Conservation (phyloP, 2,888 invertebrate genomes). For the Campopleginae sp. region DNA sequence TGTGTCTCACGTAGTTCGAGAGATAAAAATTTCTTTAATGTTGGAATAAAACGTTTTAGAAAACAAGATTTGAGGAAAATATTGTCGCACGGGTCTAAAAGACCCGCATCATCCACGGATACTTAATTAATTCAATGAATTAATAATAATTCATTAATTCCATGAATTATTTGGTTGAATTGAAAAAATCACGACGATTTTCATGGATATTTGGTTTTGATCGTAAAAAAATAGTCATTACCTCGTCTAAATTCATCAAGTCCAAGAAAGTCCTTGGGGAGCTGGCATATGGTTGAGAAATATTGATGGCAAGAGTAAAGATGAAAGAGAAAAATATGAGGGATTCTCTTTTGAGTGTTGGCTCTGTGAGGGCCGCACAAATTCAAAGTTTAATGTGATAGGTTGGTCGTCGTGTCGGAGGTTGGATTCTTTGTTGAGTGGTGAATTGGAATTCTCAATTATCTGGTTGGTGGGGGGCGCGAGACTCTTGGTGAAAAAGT, state of each 20-base stretch:
- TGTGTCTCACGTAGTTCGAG: too few relatives aligned
- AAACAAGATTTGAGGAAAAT: too few relatives aligned
- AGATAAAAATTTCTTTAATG: too few relatives aligned
- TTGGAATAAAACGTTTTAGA: too few relatives aligned
- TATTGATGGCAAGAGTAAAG: slow-evolving; percentile 18
- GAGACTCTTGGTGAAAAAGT: neutral
- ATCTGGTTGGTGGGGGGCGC: neutral
- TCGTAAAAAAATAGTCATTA: slow-evolving; percentile 8
- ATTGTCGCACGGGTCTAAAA: too few relatives aligned
- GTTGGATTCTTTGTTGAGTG: slow-evolving; percentile 42
- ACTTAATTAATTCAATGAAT: too few relatives aligned
- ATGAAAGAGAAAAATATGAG: slow-evolving; percentile 39
- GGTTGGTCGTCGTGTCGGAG: slow-evolving; percentile 2
- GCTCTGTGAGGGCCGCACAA: slow-evolving; percentile 14
- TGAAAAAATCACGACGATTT: too few relatives aligned
- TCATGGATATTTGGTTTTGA: too few relatives aligned
- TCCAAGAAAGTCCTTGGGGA: slow-evolving; percentile 1
- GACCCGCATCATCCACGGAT: too few relatives aligned
- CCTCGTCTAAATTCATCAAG: neutral
- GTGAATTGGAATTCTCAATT: slow-evolving; percentile 4
- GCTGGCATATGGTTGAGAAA: slow-evolving; percentile 8
- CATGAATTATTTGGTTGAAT: too few relatives aligned
- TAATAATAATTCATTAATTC: too few relatives aligned
- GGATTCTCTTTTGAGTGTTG: slow-evolving; percentile 39
- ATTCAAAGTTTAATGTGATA: neutral